phyloP scores from a whole-genome alignment of 2,888 invertebrate species.

The Elaeidobius kamerunicus region DNA sequence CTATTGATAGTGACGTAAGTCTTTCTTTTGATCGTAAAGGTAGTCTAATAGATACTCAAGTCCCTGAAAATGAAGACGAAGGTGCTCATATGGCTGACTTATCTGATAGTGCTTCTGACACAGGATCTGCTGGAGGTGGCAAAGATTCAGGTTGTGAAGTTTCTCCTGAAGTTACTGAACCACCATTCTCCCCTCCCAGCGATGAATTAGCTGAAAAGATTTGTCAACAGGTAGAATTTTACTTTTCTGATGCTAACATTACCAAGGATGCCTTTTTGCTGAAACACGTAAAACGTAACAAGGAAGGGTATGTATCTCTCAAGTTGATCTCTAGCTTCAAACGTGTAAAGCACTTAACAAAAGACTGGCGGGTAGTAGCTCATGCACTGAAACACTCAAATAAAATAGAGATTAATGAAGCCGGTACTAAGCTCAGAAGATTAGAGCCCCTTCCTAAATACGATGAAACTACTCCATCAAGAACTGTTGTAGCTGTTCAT shows the following conservation, averaged over 20 bases:
- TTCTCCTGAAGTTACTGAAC: conserved; percentile 54
- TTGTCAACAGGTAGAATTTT: conserved; percentile 87
- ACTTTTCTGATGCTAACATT: conserved; percentile 93
- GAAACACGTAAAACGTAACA: conserved; percentile 92
- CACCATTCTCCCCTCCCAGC: conserved; percentile 66
- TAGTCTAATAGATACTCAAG: conserved; percentile 39
- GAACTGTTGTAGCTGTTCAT: conserved; percentile 85
- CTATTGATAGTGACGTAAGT: conserved; percentile 60
- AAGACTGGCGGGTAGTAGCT: conserved; percentile 92
- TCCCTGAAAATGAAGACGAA: conserved; percentile 54
- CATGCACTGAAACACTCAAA: conserved; percentile 75
- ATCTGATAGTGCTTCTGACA: conserved; percentile 64
- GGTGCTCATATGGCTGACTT: conserved; percentile 60
- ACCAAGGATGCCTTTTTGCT: conserved; percentile 92
- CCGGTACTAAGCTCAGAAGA: conserved; percentile 85
- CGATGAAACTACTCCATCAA: conserved; percentile 89
- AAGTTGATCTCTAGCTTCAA: conserved; percentile 95
- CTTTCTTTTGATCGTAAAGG: conserved; percentile 52
- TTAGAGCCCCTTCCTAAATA: conserved; percentile 81
- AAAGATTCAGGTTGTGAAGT: conserved; percentile 70
- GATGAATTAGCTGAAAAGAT: conserved; percentile 77
- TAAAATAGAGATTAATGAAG: conserved; percentile 84
- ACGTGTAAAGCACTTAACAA: conserved; percentile 88
- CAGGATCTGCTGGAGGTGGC: conserved; percentile 60
- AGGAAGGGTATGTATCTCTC: conserved; percentile 92